Evolutionary conservation across 1,140 invertebrate species (phyloP), one percentile per base, ranked within the genome.

Genomic region (Pseudomyrmex dendroicus): DNA sequence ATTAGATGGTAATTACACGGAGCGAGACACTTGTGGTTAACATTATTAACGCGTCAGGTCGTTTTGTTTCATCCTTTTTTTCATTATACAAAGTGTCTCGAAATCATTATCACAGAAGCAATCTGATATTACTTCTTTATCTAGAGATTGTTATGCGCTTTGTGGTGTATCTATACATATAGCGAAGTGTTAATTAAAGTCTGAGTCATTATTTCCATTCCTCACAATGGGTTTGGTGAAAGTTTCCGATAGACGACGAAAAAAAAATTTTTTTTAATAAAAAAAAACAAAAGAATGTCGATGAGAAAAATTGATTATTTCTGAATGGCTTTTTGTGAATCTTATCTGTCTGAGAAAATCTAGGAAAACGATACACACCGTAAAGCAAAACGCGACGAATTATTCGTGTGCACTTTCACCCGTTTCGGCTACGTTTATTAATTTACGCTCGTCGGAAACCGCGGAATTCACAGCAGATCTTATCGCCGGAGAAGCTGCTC

Each of bases 361-460:
- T 72, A 70, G 44, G 22, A 20, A 35, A 72, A 70, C 44, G 54
- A 70, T 56, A 61, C 20, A 61, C 5, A 66, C 22, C 5, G 35
- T 35, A 35, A 35, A 7, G 10, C 44, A 50, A 50, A 66, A 77
- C 67, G 5, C 62, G 35, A 35, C 35, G 44, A 77, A 10, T 84
- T 84, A 84, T 63, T 25, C 15, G n/a, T 44, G 46, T 72, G 66
- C 57, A 80, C 77, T 84, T 82, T 80, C 83, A 68, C 68, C 77
- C 46, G 56, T 46, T n/a, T 15, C 15, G 35, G 15, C 22, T n/a
- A 46, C 35, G 15, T 8, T 22, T 70, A 35, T 72, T 56, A 70
- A 78, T 70, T 59, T 17, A n/a, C 54, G 17, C 56, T 35, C 46
- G 15, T 12, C n/a, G 54, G 44, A 48, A 80, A 59, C n/a, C 22